phyloP scores from a whole-genome alignment of 2,797 vertebrate species.

The Streptopelia turtur region DNA sequence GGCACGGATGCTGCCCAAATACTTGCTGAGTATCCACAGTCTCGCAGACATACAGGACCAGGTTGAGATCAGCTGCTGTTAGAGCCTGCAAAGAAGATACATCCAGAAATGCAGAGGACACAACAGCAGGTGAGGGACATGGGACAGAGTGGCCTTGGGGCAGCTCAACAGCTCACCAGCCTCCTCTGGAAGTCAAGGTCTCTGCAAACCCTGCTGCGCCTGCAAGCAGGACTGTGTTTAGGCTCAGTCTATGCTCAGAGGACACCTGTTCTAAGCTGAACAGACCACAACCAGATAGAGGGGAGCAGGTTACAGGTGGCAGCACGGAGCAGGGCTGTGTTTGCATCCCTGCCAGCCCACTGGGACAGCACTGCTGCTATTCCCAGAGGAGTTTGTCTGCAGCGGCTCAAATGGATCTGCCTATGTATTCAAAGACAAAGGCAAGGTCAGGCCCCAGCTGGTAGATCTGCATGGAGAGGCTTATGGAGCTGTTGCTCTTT shows the following conservation, averaged over 20 bases:
- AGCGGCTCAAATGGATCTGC: background rate
- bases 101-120: background rate
- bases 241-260: background rate
- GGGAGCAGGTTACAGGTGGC: background rate
- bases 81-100: conserved; percentile 80
- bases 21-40: conserved; percentile 96
- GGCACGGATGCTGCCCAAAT: conserved; percentile 92
- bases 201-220: background rate
- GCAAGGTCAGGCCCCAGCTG: background rate
- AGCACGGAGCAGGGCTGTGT: background rate
- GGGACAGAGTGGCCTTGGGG: background rate
- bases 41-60: conserved; percentile 97
- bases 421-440: background rate
- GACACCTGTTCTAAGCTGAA: background rate
- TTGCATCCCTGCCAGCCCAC: background rate
- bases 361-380: accelerated
- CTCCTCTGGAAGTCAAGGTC: background rate
- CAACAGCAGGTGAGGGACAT: background rate
- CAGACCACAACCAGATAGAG: background rate
- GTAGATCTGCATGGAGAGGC: background rate
- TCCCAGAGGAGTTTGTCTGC: background rate
- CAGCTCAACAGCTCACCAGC: background rate
- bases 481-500: background rate
- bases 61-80: conserved; percentile 94
- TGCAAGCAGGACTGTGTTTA: background rate